Percentiles rank a stretch among this genome's conserved stretches.
Conservation (phyloP, 2,888 invertebrate genomes). For the Trissonchulus sp. region DNA sequence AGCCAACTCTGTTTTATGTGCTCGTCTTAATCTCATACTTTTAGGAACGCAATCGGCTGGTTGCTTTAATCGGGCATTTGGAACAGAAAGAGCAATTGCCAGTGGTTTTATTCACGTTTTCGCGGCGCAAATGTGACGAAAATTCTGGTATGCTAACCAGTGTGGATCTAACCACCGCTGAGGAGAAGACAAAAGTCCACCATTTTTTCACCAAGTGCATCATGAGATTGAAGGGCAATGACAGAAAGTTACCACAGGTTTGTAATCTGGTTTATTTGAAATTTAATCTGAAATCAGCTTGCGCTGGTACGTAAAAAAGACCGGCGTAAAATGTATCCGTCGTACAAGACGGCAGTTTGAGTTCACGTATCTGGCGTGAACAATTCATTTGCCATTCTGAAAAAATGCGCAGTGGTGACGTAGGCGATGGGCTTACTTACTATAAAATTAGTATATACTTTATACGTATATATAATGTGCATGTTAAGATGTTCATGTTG, state of each 20-base stretch:
- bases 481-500: too few relatives aligned
- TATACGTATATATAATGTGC: too few relatives aligned
- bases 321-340: too few relatives aligned
- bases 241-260: constrained; percentile 78
- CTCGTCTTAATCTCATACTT: constrained; percentile 22
- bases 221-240: constrained; percentile 72
- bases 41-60: constrained; percentile 75
- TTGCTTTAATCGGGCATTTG: constrained; percentile 73
- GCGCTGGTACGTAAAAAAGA: too few relatives aligned
- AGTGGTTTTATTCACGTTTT: constrained; percentile 86
- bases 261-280: too few relatives aligned
- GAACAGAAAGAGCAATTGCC: constrained; percentile 76
- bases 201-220: constrained; percentile 79
- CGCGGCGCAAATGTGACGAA: constrained; percentile 70
- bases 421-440: too few relatives aligned
- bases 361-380: too few relatives aligned
- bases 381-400: too few relatives aligned
- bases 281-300: too few relatives aligned
- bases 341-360: too few relatives aligned
- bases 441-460: too few relatives aligned
- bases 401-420: too few relatives aligned
- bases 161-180: constrained; percentile 71
- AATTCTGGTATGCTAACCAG: constrained; percentile 62
- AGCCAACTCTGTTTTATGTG: not conserved
- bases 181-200: constrained; percentile 73